Percentiles rank a stretch among this genome's conserved stretches.
phyloP scores from a whole-genome alignment of 1,140 invertebrate species.

The Limonius californicus region DNA sequence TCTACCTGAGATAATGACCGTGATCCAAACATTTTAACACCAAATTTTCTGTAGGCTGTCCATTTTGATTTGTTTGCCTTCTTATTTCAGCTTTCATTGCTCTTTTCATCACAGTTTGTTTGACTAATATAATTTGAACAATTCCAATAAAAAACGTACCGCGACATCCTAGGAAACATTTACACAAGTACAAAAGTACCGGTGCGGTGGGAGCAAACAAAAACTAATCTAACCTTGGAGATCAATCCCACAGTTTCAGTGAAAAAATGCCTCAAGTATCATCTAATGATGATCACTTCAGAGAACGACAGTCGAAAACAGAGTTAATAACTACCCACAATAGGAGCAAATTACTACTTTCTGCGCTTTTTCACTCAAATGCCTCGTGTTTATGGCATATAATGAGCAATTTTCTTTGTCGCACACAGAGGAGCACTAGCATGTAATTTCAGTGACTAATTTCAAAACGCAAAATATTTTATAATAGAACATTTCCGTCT shows the following conservation, averaged over 20 bases:
- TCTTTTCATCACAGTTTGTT: too few relatives aligned
- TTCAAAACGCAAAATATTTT: conserved; percentile 18
- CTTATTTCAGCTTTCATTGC: too few relatives aligned
- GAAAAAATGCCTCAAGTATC: conserved; percentile 11
- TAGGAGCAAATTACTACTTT: conserved; percentile 15
- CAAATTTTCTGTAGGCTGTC: too few relatives aligned
- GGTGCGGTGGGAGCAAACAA: too few relatives aligned
- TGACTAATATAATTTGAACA: too few relatives aligned
- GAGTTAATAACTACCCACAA: conserved; percentile 1
- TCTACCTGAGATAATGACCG: background rate
- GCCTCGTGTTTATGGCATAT: conserved; percentile 27
- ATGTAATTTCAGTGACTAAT: conserved; percentile 18
- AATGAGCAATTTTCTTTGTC: conserved; percentile 31
- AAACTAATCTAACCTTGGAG: background rate
- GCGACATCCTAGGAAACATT: too few relatives aligned
- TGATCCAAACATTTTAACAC: background rate
- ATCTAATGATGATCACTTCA: conserved; percentile 17
- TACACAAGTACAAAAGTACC: too few relatives aligned
- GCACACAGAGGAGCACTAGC: conserved; percentile 17
- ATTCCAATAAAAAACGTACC: too few relatives aligned
- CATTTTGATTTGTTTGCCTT: too few relatives aligned
- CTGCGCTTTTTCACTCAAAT: conserved; percentile 20
- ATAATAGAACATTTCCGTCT: conserved; percentile 24
- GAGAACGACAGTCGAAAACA: conserved; percentile 10
- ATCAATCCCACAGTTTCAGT: background rate